Conservation (phyloP, 2,888 invertebrate species). For the Polymixis flavicincta region DNA sequence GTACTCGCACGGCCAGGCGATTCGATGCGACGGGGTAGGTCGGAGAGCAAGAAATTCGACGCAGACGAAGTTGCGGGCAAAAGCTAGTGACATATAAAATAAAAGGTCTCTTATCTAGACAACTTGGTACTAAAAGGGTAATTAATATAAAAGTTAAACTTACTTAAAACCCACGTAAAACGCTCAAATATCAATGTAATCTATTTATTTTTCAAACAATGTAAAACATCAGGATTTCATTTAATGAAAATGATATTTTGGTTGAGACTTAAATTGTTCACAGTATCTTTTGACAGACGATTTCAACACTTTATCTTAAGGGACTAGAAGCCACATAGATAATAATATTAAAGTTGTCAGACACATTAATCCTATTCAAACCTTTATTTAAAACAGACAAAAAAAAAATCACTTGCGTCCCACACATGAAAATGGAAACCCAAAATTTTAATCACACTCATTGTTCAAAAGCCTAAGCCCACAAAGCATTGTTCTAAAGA, state of each 20-base stretch:
- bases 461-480: slow-evolving; percentile 62
- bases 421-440: slow-evolving; percentile 50
- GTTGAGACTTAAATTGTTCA: slow-evolving; percentile 19
- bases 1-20: too few species aligned
- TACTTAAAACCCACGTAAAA: neutral
- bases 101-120: neutral
- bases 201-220: slow-evolving; percentile 11
- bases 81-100: too few species aligned
- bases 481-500: slow-evolving; percentile 65
- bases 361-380: slow-evolving; percentile 49
- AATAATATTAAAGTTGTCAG: slow-evolving; percentile 42
- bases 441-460: slow-evolving; percentile 67
- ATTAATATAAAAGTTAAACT: slow-evolving; percentile 4
- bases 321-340: slow-evolving; percentile 17
- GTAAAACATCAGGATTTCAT: slow-evolving; percentile 1
- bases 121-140: neutral
- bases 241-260: slow-evolving; percentile 12
- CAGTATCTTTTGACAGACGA: slow-evolving; percentile 26
- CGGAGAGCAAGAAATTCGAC: too few species aligned
- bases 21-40: too few species aligned
- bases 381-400: slow-evolving; percentile 37
- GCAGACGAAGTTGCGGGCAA: too few species aligned
- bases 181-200: slow-evolving; percentile 20
- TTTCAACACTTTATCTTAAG: slow-evolving; percentile 26
- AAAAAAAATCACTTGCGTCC: slow-evolving; percentile 49